These are phyloP conservation scores for Megatriorchis doriae DNA, from an alignment of 2,113 vertebrate genomes.

Conservation along the genomic window DNA sequence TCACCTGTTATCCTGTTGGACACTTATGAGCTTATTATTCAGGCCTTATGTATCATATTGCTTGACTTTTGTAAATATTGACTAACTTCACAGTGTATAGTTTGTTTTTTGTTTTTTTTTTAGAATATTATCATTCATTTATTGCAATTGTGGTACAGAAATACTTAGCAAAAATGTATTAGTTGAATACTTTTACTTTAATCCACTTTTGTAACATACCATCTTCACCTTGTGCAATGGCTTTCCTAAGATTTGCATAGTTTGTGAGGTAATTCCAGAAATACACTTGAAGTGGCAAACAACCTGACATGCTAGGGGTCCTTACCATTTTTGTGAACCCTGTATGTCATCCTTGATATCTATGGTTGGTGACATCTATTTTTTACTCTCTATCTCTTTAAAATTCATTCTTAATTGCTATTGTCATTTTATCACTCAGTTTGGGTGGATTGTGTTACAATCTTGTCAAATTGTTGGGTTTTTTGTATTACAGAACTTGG, in stretches of 20 bases:
- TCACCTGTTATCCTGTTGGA: not conserved
- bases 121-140: not conserved
- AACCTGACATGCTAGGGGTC: not conserved
- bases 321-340: not conserved
- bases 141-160: not conserved
- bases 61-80: not conserved
- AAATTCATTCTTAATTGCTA: not conserved
- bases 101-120: accelerated
- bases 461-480: not conserved
- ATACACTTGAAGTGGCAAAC: not conserved
- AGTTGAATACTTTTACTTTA: not conserved
- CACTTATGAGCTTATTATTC: not conserved
- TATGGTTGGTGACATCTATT: not conserved
- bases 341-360: not conserved
- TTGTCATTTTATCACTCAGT: not conserved
- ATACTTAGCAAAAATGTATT: not conserved
- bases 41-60: not conserved
- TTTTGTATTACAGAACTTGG: not conserved
- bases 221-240: not conserved
- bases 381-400: not conserved
- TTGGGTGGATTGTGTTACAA: not conserved
- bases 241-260: not conserved
- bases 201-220: not conserved
- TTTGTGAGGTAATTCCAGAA: not conserved
- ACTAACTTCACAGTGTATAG: not conserved